Conservation (phyloP, 2,113 vertebrate species). For the Nipponia nippon region DNA sequence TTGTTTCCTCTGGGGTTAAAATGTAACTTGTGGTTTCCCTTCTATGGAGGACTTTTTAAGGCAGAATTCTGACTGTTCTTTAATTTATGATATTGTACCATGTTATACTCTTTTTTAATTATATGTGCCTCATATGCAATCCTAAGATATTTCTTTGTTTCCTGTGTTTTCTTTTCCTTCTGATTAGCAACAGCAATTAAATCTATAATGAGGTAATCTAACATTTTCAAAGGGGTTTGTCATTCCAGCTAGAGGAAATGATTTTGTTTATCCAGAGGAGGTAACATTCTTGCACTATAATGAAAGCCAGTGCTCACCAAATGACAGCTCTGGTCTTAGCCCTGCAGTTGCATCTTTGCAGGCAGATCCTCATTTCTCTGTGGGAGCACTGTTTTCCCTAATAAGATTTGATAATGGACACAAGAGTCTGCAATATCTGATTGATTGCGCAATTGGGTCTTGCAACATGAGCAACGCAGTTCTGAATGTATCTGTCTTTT, state of each 20-base stretch:
- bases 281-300: neutral
- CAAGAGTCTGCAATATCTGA: neutral
- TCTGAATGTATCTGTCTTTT: neutral
- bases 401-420: neutral
- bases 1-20: neutral
- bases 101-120: neutral
- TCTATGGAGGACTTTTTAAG: neutral
- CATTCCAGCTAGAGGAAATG: neutral
- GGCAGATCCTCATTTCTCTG: neutral
- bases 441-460: neutral
- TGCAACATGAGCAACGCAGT: fast-evolving
- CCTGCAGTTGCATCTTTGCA: neutral
- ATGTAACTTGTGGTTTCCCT: neutral
- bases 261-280: constrained; percentile 20
- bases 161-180: constrained; percentile 13
- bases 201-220: constrained; percentile 9
- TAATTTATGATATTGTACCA: neutral
- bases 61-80: neutral
- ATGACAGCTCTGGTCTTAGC: neutral
- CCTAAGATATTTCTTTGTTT: constrained; percentile 15
- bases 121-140: fast-evolving
- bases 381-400: neutral
- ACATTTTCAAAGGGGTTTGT: constrained; percentile 24
- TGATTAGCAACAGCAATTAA: constrained; percentile 41
- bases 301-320: neutral